Conservation (phyloP, 2,113 vertebrate genomes). For the Atlantisia rogersi region DNA sequence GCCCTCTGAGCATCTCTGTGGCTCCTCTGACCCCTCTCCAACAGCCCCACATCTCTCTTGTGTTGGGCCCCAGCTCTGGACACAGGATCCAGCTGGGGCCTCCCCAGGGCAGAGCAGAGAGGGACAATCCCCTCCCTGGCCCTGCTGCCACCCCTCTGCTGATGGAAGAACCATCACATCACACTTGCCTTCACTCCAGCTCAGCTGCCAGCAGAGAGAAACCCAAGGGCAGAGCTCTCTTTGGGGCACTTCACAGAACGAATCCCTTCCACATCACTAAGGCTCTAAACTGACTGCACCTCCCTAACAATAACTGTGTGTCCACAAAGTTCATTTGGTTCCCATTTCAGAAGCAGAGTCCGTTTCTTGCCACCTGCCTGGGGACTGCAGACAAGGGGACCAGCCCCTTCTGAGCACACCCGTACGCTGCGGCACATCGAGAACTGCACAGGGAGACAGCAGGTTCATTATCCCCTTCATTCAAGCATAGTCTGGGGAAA, state of each 20-base stretch:
- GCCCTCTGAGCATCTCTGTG: no score
- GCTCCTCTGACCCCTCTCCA: no score
- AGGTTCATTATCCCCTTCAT: background rate
- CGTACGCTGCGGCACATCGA: accelerated
- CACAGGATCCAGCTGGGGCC: no score
- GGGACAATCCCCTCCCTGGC: no score
- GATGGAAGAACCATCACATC: no score
- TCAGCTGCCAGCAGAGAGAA: background rate
- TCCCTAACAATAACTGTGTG: background rate
- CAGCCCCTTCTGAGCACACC: background rate
- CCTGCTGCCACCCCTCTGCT: no score
- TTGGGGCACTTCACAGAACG: background rate
- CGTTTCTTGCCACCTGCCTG: background rate
- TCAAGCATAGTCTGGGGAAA: background rate
- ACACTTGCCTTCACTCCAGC: background rate
- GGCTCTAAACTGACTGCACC: background rate
- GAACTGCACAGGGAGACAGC: background rate
- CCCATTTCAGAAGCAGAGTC: background rate
- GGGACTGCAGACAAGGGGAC: no score
- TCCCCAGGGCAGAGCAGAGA: no score
- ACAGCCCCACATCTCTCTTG: no score
- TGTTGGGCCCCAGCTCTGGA: no score
- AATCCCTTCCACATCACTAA: background rate
- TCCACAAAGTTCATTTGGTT: background rate
- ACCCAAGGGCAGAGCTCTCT: background rate